Evolutionary conservation across 2,797 vertebrate genomes (phyloP), one percentile per base, ranked within the genome.

Genomic region (Lepilemur ruficaudatus): DNA sequence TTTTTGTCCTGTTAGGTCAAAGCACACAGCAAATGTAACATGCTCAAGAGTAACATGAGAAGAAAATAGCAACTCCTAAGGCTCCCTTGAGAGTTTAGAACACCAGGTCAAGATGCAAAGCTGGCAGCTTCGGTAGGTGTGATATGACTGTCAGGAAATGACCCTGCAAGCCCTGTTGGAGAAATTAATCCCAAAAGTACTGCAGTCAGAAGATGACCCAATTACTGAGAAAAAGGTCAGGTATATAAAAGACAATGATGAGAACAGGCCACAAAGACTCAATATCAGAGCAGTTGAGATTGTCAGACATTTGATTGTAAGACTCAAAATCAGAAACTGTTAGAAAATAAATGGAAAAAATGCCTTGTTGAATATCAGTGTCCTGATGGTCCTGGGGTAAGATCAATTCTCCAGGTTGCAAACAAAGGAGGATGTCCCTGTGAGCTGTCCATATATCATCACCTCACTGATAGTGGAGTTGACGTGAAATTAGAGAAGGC

Each of bases 121-220:
- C 65, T 78, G 93, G 72, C 69, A 95, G 85, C 65, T 76, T 41
- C 22, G 2, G n/a, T 46, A 43, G 70, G 61, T 61, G 23, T 76
- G 59, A 95, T 78, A 75, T 9, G 18, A 38, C 38, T 50, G 38
- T 86, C 94, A 93, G 82, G 83, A 95, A 96, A 81, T 30, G 78
- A 97, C 78, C 75, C 41, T 67, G 32, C 17, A 93, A 79, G 28
- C 50, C 23, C 38, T 79, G 75, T 6, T 93, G 61, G 79, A 96
- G 15, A 96, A 97, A 98, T 96, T 89, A 96, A 88, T 96, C 95
- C 90, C 95, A 85, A 89, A 96, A 89, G 96, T 48, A 80, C 69
- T 30, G 20, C 17, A 92, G 65, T 67, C 75, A 96, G 73, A 96
- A 84, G 78, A 93, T 87, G 41, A 65, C 78, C 88, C 91, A 97